Evolutionary conservation across 2,888 invertebrate species (phyloP), one percentile per base, ranked within the genome.

Genomic region (Scaptomyza parva): DNA sequence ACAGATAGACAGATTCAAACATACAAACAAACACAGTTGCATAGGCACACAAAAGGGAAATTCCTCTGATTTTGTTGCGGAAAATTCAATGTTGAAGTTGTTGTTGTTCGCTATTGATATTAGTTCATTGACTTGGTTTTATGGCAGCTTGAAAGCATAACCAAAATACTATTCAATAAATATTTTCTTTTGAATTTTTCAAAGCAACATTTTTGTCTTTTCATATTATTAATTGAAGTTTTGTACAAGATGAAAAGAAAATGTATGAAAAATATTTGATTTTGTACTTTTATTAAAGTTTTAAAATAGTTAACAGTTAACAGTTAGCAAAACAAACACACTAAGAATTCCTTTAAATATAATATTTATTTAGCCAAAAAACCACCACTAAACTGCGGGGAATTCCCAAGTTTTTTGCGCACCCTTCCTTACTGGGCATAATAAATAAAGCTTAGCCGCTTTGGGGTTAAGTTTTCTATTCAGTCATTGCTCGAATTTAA

Each of bases 401-500:
- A 52, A 45, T 39, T 52, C 30, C 7, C 20, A 64, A 50, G 52
- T 50, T 30, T 50, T 30, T 26, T 58, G 45, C 11, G 28, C 47
- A 53, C 26, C 51, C 61, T 50, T 20, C 24, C 22, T n/a, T 35
- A n/a, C n/a, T n/a, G n/a, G n/a, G 43, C 39, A 64, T 59, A 70
- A 85, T 87, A 82, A 82, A 87, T 87, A 79, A 84, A 79, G 86
- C 84, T 75, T 75, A 82, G 63, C 71, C 68, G 57, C 54, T 82
- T 53, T 72, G 70, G 83, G 86, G 83, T 79, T 86, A 79, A 75
- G 63, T 62, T 63, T 60, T 45, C 59, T 52, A 73, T 73, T 35
- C 14, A 14, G 35, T 69, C 73, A 64, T 45, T 51, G 52, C 52
- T 43, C 20, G 37, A 35, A 40, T 51, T 18, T 57, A 17, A 9